These are phyloP conservation scores for Callimorpha dominula DNA, from an alignment of 2,888 invertebrate genomes.

Conservation along the genomic window DNA sequence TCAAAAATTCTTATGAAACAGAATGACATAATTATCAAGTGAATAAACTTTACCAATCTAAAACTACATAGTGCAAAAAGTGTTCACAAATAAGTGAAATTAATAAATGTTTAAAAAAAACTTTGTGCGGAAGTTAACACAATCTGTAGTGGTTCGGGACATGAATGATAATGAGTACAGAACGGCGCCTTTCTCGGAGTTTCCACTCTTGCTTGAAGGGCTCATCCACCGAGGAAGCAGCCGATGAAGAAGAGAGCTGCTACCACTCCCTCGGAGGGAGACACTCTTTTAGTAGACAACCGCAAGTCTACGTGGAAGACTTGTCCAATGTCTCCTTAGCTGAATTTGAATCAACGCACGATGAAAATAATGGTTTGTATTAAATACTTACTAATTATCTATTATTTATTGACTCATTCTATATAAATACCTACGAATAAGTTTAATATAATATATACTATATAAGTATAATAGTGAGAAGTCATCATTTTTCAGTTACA, in stretches of 20 bases:
- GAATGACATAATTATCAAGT: slow-evolving; percentile 37
- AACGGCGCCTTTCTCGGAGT: slow-evolving; percentile 88
- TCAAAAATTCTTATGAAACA: slow-evolving; percentile 33
- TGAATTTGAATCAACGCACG: slow-evolving; percentile 79
- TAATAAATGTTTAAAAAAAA: slow-evolving; percentile 32
- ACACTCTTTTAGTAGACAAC: slow-evolving; percentile 76
- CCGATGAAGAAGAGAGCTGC: slow-evolving; percentile 81
- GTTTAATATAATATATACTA: background rate
- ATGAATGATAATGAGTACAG: slow-evolving; percentile 85
- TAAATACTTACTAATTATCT: slow-evolving; percentile 1
- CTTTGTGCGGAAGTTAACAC: slow-evolving; percentile 53
- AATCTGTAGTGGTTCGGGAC: slow-evolving; percentile 64
- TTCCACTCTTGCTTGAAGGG: slow-evolving; percentile 90
- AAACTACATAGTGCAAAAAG: slow-evolving; percentile 33
- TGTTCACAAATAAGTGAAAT: slow-evolving; percentile 46
- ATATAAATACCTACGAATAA: background rate
- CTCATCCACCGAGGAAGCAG: slow-evolving; percentile 84
- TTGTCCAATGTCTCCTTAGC: slow-evolving; percentile 78
- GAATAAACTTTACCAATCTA: slow-evolving; percentile 25
- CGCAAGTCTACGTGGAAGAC: slow-evolving; percentile 82
- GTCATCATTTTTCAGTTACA: background rate
- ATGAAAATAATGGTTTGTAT: slow-evolving; percentile 77
- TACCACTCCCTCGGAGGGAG: slow-evolving; percentile 82
- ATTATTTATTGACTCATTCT: slow-evolving; percentile 17
- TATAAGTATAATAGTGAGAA: background rate